These are phyloP conservation scores for Paguma larvata DNA, from an alignment of 2,797 vertebrate genomes.

Conservation along the genomic window DNA sequence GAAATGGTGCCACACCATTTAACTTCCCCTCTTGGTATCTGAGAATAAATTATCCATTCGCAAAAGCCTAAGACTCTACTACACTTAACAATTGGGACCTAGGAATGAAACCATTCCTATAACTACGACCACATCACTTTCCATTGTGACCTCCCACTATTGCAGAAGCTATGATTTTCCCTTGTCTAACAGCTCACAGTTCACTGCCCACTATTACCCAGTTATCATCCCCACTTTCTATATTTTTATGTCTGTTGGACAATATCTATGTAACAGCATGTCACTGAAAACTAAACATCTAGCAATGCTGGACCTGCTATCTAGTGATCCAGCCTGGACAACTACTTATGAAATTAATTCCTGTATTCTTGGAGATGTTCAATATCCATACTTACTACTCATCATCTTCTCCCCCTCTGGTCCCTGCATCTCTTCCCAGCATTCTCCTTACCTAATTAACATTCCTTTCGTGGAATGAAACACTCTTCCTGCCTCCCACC, in stretches of 20 bases:
- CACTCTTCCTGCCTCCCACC: not conserved
- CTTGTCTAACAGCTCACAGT: not conserved
- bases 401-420: not conserved
- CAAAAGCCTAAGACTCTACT: not conserved
- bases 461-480: not conserved
- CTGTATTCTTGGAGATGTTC: not conserved
- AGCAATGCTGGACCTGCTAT: not conserved
- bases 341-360: not conserved
- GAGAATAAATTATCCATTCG: not conserved
- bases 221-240: not conserved
- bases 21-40: not conserved
- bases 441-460: not conserved
- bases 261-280: not conserved
- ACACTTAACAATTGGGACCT: not conserved
- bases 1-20: not conserved
- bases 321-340: not conserved
- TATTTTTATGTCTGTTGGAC: not conserved
- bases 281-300: not conserved
- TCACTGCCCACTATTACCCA: not conserved
- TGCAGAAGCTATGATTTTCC: not conserved
- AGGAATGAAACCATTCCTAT: not conserved
- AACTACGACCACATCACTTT: not conserved
- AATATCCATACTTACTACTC: not conserved
- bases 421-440: not conserved
- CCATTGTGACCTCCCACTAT: not conserved